Base-by-base conservation (phyloP, 1,140 invertebrate species). In the Drosophila novamexicana region DNA sequence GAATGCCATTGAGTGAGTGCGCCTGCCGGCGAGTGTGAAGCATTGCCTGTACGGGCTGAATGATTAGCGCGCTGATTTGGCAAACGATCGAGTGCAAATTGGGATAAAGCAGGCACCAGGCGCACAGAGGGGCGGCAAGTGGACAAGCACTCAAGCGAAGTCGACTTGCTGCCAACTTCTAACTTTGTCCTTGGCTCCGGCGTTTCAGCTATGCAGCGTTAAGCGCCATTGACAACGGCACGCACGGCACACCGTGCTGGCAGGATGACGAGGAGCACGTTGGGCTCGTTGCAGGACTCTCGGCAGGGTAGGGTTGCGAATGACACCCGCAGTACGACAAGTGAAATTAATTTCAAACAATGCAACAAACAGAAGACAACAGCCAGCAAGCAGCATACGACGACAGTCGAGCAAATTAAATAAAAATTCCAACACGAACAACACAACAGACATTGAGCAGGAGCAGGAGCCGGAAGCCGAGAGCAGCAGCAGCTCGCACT, bases 311-410 rank as follows among this genome's bases (percentile, higher is more conserved):
- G 29, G 59, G 34, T 9, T 16, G 7, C 18, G 47, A 2, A 22
- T 22, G 22, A 22, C 22, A 3, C 22, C 22, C 22, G 22, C 22
- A 3, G 52, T 66, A 77, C 83, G 83, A 82, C 83, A 86, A 88
- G 76, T 79, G 79, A 89, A 88, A 88, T 89, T 88, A 88, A 88
- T 88, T 88, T 88, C 83, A 83, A 88, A 88, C 84, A 88, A 88
- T 88, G 79, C 76, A 77, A 79, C 76, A 88, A 85, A 72, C 81
- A 81, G 81, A 80, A 80, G 68, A 84, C 68, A 80, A 77, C 62
- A 76, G 79, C 22, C 32, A 66, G 37, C 67, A 53, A 53, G 44
- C 40, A 68, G 57, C 53, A 58, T 32, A 74, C 65, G 52, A 58
- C 70, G 66, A 71, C 73, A 71, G 59, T 36, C 53, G 70, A 80